Percentiles rank a stretch among this genome's conserved stretches.
Evolutionary conservation across 35 echinoderm and acorn worm genomes (phyloP).

Genomic region (Anneissia japonica): DNA sequence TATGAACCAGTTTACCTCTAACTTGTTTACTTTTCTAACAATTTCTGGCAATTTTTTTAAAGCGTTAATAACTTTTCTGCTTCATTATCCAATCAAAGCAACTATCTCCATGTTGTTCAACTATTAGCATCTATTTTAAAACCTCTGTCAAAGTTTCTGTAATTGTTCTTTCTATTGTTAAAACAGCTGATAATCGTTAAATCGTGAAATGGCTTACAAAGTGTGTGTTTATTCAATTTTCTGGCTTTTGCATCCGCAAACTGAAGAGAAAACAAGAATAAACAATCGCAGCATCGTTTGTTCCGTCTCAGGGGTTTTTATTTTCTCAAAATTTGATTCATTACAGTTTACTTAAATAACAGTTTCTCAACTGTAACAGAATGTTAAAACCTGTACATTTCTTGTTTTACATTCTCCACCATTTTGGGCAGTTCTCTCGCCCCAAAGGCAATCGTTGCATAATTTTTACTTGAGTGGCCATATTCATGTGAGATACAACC

Average conservation of each 20-base stretch:
- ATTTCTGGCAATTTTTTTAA: too few relatives aligned
- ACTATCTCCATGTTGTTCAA: not conserved
- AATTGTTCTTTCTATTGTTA: not conserved
- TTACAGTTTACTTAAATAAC: not conserved
- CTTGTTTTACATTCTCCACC: too few relatives aligned
- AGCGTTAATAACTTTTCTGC: not conserved
- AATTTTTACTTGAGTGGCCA: too few relatives aligned
- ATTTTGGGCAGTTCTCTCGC: too few relatives aligned
- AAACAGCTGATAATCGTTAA: not conserved
- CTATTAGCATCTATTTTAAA: not conserved
- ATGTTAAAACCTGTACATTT: too few relatives aligned
- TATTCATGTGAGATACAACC: too few relatives aligned
- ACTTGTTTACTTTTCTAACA: not conserved
- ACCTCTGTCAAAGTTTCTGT: not conserved
- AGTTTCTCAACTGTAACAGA: too few relatives aligned
- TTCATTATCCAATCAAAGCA: not conserved
- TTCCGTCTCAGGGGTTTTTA: not conserved
- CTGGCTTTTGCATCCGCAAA: not conserved
- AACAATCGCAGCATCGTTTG: too few relatives aligned
- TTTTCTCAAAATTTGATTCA: not conserved
- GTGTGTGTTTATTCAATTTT: not conserved
- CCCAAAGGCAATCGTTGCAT: too few relatives aligned
- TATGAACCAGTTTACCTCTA: too few relatives aligned
- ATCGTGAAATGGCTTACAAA: not conserved
- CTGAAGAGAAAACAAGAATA: not conserved